Evolutionary conservation across 2,888 invertebrate species (phyloP), one percentile per base, ranked within the genome.

Genomic region (Carcina quercana): DNA sequence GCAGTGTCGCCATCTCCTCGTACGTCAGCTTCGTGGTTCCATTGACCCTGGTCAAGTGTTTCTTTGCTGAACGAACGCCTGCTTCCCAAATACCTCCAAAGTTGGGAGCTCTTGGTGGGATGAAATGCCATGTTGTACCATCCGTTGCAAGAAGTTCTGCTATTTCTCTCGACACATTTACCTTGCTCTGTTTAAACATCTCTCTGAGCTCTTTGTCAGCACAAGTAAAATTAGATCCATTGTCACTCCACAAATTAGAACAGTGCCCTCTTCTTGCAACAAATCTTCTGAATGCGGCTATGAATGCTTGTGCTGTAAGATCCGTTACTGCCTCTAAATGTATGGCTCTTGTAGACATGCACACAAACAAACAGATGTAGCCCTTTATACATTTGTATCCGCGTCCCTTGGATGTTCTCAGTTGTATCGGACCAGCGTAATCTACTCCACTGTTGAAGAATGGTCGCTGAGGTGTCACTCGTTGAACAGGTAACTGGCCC

Each of bases 291-390:
- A 45, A 53, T 0, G 42, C 50, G 2, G 44, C 43, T 2, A 51
- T 12, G 35, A 53, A 53, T 1, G 43, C 53, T 30, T 53, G 36
- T 1, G 55, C 36, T 1, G 52, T 45, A 1, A 59, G 37, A 5
- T 52, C 51, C 1, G 42, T 40, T 0, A 60, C 54, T 2, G 43
- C 32, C 28, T 62, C 60, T 0, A 61, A 20, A 30, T 58, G 59
- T 4, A 56, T 32, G 0, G 54, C 58, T 8, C 40, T 39, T 0
- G 52, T 49, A 0, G 36, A 32, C 41, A 53, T 37, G 29, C 50
- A 50, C 6, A 36, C 29, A 15, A 37, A 37, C 7, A 37, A 14
- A 15, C 32, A 32, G 7, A 32, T 28, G 13, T 38, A 43, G 4
- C 43, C 42, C 12, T 44, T 44, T 15, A 30, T 30, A 8, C 40